Evolutionary conservation across 2,113 vertebrate genomes (phyloP).

Genomic region (Hemibagrus wyckioides): DNA sequence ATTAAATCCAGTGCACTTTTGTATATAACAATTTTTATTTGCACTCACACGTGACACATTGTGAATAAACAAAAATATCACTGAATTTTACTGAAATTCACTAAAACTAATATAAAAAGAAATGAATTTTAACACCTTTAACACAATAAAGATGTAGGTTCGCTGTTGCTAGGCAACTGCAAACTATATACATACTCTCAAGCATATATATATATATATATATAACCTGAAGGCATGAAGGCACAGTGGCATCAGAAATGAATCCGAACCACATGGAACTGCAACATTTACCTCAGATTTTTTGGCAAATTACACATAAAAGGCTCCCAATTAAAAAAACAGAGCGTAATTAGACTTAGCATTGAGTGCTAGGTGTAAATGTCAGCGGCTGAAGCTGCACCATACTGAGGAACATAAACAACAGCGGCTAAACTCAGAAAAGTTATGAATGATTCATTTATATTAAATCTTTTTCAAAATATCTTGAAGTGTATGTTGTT

Average conservation of each 20-base stretch:
- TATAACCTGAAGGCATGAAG: neutral
- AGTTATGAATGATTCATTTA: neutral
- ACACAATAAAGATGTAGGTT: no score
- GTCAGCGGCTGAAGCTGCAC: neutral
- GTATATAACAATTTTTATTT: no score
- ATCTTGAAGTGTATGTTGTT: neutral
- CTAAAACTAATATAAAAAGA: no score
- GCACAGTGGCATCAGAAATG: neutral
- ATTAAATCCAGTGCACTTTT: no score
- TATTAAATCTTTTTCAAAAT: neutral
- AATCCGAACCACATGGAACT: neutral
- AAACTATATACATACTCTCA: no score
- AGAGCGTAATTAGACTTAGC: neutral
- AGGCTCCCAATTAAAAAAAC: neutral
- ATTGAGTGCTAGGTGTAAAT: neutral
- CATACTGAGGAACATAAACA: neutral
- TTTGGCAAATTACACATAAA: neutral
- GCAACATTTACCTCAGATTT: neutral
- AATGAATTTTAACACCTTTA: no score
- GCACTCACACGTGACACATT: no score
- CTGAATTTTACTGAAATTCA: no score
- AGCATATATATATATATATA: no score
- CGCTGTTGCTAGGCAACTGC: no score
- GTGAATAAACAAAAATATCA: no score
- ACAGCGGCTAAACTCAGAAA: neutral